A percentile compares a stretch with the other conserved stretches of the same genome.
These are phyloP conservation scores for Nomada fucata DNA, from an alignment of 2,888 invertebrate species.

Conservation along the genomic window DNA sequence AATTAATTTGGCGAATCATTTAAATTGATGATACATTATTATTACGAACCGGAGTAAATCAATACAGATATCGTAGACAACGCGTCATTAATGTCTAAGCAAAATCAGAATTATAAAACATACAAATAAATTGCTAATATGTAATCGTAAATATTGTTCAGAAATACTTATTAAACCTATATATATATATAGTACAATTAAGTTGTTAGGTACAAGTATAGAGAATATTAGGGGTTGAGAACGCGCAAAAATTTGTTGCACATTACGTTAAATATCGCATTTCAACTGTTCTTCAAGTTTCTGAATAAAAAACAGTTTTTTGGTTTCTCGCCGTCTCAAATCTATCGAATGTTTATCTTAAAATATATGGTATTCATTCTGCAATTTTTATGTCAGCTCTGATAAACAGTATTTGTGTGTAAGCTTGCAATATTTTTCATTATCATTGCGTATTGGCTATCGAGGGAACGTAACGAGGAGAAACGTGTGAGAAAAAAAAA, in stretches of 20 bases:
- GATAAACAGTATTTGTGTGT: slow-evolving; percentile 36
- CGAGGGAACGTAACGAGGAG: slow-evolving; percentile 38
- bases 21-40: slow-evolving; percentile 38
- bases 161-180: slow-evolving; percentile 64
- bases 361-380: slow-evolving; percentile 71
- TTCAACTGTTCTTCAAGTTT: slow-evolving; percentile 39
- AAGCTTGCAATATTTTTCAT: slow-evolving; percentile 60
- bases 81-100: slow-evolving; percentile 25
- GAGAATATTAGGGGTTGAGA: slow-evolving; percentile 52
- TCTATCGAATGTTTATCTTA: slow-evolving; percentile 68
- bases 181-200: slow-evolving; percentile 58
- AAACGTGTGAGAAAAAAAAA: slow-evolving; percentile 4
- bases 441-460: slow-evolving; percentile 37
- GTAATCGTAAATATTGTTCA: slow-evolving; percentile 49
- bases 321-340: slow-evolving; percentile 43
- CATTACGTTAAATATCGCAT: slow-evolving; percentile 20
- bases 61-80: slow-evolving; percentile 8
- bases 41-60: slow-evolving; percentile 12
- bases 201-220: slow-evolving; percentile 67
- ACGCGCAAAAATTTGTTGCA: slow-evolving; percentile 40
- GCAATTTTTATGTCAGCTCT: slow-evolving; percentile 51
- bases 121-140: slow-evolving; percentile 46
- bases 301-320: slow-evolving; percentile 63
- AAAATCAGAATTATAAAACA: slow-evolving; percentile 46
- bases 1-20: slow-evolving; percentile 36